Evolutionary conservation across 2,797 vertebrate species (phyloP), one percentile per base, ranked within the genome.

Genomic region (Clarias laeviceps): DNA sequence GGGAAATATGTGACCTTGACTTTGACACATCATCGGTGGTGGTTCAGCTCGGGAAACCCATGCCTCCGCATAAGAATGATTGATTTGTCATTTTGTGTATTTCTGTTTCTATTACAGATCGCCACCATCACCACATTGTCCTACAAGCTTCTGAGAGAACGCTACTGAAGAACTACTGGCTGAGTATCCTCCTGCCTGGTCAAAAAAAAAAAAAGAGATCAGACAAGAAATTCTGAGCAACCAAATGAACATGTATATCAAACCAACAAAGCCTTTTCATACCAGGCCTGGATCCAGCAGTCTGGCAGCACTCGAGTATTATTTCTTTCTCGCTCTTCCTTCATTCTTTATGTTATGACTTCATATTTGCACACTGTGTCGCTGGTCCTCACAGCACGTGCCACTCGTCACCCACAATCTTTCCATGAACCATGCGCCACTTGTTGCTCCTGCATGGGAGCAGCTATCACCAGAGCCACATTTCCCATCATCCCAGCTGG

Each of bases 111-210:
- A 69, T 77, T 57, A 29, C 91, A 96, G 95, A 91, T 90, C 0
- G 84, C 93, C 54, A 87, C 91, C 9, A 93, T 96, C 88, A 93
- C 91, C 70, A 92, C 93, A 66, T 89, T 96, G 17, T 96, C 95
- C 89, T 95, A 95, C 85, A 95, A 94, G 90, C 90, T 94, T 85
- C 91, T 96, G 87, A 94, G 81, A 73, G 94, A 92, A 69, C 88
- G 45, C 3, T 85, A 92, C 82, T 93, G 88, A 94, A 56, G 59
- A 59, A 56, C 59, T 86, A 84, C 86, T 76, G 85, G 80, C 87
- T 81, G 88, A 73, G 85, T 83, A 70, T 86, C 78, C 79, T 88
- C 85, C 87, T 88, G 87, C 87, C 89, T 84, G 89, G 88, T 88
- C 76, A 66, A 77, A 57, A 70, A 45, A 45, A 45, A 45, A 45